Evolutionary conservation across 2,888 invertebrate genomes (phyloP).

Genomic region (Craniophora ligustri): DNA sequence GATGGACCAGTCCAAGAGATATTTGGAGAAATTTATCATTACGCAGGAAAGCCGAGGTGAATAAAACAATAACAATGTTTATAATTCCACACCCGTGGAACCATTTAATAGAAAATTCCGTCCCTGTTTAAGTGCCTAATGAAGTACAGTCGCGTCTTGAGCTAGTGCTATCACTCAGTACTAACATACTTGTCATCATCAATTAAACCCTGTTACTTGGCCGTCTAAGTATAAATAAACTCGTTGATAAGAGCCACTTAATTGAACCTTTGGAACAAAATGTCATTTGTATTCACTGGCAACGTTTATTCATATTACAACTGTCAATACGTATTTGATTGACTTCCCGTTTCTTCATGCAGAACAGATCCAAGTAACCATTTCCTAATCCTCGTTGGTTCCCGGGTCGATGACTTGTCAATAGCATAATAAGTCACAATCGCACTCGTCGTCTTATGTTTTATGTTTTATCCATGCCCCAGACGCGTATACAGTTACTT

Average conservation of each 20-base stretch:
- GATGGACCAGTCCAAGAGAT: constrained; percentile 85
- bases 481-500: constrained; percentile 7
- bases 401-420: constrained; percentile 79
- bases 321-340: constrained; percentile 46
- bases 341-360: constrained; percentile 60
- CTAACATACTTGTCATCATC: constrained; percentile 45
- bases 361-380: constrained; percentile 69
- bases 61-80: constrained; percentile 29
- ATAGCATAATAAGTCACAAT: constrained; percentile 71
- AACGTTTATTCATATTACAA: constrained; percentile 28
- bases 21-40: constrained; percentile 85
- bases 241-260: constrained; percentile 55
- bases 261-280: constrained; percentile 52
- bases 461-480: constrained; percentile 44
- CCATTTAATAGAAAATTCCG: constrained; percentile 20
- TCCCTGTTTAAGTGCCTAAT: constrained; percentile 9
- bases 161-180: constrained; percentile 37
- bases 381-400: constrained; percentile 72
- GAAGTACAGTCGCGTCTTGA: constrained; percentile 13
- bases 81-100: constrained; percentile 16
- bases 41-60: constrained; percentile 84
- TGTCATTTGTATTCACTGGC: constrained; percentile 41
- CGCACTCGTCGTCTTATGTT: constrained; percentile 68
- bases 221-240: constrained; percentile 52
- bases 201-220: constrained; percentile 49